Percentiles rank a stretch among this genome's conserved stretches.
phyloP scores from a whole-genome alignment of 1,140 invertebrate species.

The Megalonaias nervosa region DNA sequence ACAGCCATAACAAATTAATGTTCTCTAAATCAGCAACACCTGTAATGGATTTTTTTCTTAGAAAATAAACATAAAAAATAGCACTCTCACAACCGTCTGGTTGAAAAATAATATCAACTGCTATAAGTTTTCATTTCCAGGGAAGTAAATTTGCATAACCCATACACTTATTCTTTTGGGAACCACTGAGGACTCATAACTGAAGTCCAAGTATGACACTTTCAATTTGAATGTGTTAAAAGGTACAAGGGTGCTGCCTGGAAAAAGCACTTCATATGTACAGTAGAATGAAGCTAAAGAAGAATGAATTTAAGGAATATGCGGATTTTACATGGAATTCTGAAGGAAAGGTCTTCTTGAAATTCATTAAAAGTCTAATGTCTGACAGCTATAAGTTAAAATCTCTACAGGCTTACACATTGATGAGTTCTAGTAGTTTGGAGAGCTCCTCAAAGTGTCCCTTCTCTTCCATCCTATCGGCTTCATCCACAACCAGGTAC shows the following conservation, averaged over 20 bases:
- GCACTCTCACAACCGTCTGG: too few relatives aligned
- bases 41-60: too few relatives aligned
- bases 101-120: too few relatives aligned
- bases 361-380: background rate
- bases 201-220: too few relatives aligned
- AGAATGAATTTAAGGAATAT: background rate
- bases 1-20: too few relatives aligned
- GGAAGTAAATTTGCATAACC: too few relatives aligned
- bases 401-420: conserved; percentile 69
- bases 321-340: background rate
- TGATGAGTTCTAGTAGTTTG: conserved; percentile 85
- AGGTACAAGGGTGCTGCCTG: background rate
- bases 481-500: conserved; percentile 97
- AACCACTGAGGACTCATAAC: too few relatives aligned
- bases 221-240: too few relatives aligned
- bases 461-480: conserved; percentile 97
- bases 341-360: background rate
- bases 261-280: background rate
- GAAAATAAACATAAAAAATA: too few relatives aligned
- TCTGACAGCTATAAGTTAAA: background rate
- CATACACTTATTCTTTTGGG: too few relatives aligned
- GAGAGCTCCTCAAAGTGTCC: conserved; percentile 96
- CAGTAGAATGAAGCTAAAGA: background rate
- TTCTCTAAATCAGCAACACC: too few relatives aligned
- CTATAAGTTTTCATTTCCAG: too few relatives aligned